Percentiles rank a stretch among this genome's conserved stretches.
phyloP scores from a whole-genome alignment of 1,140 invertebrate species.

The Bombus cullumanus region DNA sequence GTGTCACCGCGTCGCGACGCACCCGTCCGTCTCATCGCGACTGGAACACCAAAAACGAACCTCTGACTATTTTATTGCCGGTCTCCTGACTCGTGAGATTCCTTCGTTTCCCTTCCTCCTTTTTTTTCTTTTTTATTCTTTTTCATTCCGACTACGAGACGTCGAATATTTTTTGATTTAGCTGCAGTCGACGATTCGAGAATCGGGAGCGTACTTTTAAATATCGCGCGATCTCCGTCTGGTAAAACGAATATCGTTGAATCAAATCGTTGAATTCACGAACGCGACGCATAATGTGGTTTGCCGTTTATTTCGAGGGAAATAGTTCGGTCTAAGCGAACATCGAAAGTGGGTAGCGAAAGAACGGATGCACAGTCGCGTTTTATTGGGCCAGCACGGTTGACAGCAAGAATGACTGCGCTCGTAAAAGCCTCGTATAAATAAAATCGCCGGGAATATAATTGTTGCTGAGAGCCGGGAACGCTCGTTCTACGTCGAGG shows the following conservation, averaged over 20 bases:
- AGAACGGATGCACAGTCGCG: constrained; percentile 24
- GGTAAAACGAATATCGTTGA: not conserved
- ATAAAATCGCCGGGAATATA: constrained; percentile 73
- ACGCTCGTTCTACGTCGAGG: constrained; percentile 25
- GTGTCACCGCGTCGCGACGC: constrained; percentile 78
- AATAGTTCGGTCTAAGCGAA: constrained; percentile 32
- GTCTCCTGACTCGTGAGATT: constrained; percentile 13
- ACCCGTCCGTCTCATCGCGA: constrained; percentile 72
- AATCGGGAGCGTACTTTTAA: not conserved
- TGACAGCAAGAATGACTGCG: constrained; percentile 62
- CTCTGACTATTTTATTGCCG: constrained; percentile 23
- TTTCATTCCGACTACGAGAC: not conserved
- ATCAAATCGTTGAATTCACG: not conserved
- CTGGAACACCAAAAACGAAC: constrained; percentile 45
- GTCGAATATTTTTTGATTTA: not conserved
- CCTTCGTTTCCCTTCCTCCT: not conserved
- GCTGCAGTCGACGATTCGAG: not conserved
- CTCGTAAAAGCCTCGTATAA: constrained; percentile 75
- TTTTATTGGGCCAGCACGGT: constrained; percentile 57
- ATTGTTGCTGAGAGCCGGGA: constrained; percentile 39
- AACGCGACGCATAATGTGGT: not conserved
- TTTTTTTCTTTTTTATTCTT: not conserved
- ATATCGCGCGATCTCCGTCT: not conserved
- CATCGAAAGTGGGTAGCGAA: constrained; percentile 33
- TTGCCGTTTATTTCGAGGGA: constrained; percentile 42